Evolutionary conservation across 2,888 invertebrate species (phyloP).

Genomic region (Coecobrya sp.): DNA sequence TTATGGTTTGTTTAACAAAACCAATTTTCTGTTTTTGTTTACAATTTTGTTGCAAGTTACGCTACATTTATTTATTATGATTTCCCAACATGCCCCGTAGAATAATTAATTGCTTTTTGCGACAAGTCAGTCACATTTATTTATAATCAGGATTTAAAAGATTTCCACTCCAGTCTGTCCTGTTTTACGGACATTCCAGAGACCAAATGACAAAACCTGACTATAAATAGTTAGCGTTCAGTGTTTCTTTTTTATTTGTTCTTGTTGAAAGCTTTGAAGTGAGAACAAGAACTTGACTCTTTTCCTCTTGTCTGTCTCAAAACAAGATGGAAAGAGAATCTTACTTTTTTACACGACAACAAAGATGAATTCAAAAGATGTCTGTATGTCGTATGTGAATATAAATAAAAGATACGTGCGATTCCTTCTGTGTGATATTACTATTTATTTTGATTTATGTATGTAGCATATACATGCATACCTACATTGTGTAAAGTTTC

Average conservation of each 20-base stretch:
- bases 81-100: background rate
- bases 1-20: background rate
- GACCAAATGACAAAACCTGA: no score
- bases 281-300: slow-evolving; percentile 41
- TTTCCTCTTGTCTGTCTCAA: slow-evolving; percentile 7
- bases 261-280: slow-evolving; percentile 55
- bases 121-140: no score
- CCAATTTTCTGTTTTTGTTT: background rate
- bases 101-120: background rate
- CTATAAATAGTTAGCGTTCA: background rate
- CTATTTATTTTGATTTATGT: slow-evolving; percentile 47
- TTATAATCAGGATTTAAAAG: no score
- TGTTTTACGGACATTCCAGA: background rate
- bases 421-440: slow-evolving; percentile 27
- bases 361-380: slow-evolving; percentile 58
- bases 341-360: slow-evolving; percentile 29
- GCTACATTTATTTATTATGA: background rate
- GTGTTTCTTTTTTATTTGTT: slow-evolving; percentile 6
- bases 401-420: slow-evolving; percentile 36
- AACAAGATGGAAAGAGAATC: slow-evolving; percentile 1
- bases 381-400: slow-evolving; percentile 47
- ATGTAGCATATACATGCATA: background rate
- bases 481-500: background rate
- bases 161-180: no score
- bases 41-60: background rate